phyloP scores from a whole-genome alignment of 2,113 vertebrate species.

The Coracopsis vasa region DNA sequence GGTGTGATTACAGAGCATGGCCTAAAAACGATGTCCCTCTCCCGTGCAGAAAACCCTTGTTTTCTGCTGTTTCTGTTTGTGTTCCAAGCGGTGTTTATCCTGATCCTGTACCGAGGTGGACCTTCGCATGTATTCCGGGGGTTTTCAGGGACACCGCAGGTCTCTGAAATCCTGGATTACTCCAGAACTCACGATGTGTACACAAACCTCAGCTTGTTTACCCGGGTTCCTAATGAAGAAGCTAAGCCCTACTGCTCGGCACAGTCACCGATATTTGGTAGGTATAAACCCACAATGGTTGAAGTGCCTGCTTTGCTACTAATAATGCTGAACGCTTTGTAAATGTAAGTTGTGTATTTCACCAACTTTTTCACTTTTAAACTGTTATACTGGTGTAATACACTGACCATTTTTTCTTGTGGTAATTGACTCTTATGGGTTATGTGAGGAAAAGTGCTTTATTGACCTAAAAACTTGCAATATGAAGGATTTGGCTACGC shows the following conservation, averaged over 20 bases:
- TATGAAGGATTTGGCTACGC: neutral
- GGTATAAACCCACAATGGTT: neutral
- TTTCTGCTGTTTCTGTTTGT: conserved; percentile 57
- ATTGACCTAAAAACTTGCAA: neutral
- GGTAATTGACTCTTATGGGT: too few species aligned
- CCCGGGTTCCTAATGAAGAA: neutral
- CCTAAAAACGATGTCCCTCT: conserved; percentile 23
- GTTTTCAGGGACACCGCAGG: neutral
- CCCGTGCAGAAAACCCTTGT: conserved; percentile 49
- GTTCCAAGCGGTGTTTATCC: conserved; percentile 66
- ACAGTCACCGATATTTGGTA: conserved; percentile 64
- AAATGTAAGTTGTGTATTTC: accelerated
- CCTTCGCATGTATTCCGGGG: neutral
- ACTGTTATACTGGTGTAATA: neutral
- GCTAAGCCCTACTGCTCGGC: neutral
- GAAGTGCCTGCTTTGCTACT: neutral
- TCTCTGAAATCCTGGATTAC: conserved; percentile 70
- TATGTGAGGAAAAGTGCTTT: neutral
- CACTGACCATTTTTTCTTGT: neutral
- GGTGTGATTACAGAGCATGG: neutral
- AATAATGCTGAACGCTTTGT: accelerated
- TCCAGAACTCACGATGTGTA: conserved; percentile 67
- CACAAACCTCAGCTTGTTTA: conserved; percentile 68
- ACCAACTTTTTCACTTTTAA: neutral
- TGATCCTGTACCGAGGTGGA: conserved; percentile 68